Base-by-base conservation (phyloP, 2,113 vertebrate genomes). In the Gadus chalcogrammus region DNA sequence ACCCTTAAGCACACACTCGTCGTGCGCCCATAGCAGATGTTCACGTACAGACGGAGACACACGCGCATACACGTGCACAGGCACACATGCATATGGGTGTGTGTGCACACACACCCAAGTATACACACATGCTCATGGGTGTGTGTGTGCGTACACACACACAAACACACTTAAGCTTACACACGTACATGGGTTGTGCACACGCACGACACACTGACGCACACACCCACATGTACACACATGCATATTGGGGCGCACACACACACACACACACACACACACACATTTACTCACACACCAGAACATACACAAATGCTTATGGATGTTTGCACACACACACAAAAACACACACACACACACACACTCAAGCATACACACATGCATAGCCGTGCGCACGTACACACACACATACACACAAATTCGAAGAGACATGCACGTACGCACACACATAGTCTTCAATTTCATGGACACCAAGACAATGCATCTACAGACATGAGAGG, bases 401-500 rank as follows among this genome's bases (percentile, higher is more conserved):
- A 58, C 15, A 17, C 55, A 58, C 15, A 17, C 55, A 58, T 3
- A 58, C 55, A 3, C 53, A 56, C 53, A 56, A 4, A 56, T 17
- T 4, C 53, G 15, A 4, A 56, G 13, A 56, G 9, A 56, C 53
- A 56, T 4, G 13, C 20, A 15, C 38, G n/a, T 15, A 22, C 59
- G 52, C 12, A 53, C 67, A 35, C 18, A 53, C 16, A 28, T 56
- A 56, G 24, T 31, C 17, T 60, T 35, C 56, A 61, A 24, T 74
- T 64, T 38, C 65, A 75, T 68, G 59, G 71, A 67, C 82, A 87
- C 77, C 79, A 70, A 63, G 42, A 85, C 76, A 77, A 79, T 61
- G 74, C 65, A 67, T 72, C 78, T 72, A 56, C 20, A 72, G 68
- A 77, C 67, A 84, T 69, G 64, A 84, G 84, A 78, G 74, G 16